Conservation (phyloP, 2,888 invertebrate species). For the Epsilonema sp. region DNA sequence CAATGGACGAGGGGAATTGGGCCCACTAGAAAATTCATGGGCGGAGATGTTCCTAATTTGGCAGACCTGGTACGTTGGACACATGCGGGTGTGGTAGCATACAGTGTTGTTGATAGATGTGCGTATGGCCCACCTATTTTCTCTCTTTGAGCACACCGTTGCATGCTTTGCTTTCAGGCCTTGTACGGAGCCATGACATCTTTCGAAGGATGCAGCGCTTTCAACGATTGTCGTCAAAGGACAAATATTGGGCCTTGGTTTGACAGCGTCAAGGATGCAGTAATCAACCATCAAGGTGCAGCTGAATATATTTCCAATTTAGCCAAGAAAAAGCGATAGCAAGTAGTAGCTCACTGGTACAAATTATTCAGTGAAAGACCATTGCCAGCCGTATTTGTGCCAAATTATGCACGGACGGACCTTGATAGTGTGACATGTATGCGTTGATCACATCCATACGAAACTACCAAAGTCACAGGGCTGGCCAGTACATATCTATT, state of each 20-base stretch:
- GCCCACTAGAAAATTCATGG: slow-evolving; percentile 52
- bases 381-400: too few species aligned
- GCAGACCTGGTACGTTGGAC: slow-evolving; percentile 49
- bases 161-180: slow-evolving; percentile 34
- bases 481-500: too few species aligned
- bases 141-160: not conserved
- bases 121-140: not conserved
- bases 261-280: slow-evolving; percentile 46
- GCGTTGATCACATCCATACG: too few species aligned
- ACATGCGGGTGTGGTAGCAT: too few species aligned
- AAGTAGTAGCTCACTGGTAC: too few species aligned
- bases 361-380: too few species aligned
- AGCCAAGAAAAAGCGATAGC: too few species aligned
- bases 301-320: not conserved
- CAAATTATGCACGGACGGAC: too few species aligned
- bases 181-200: slow-evolving; percentile 73
- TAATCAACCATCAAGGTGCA: slow-evolving; percentile 41
- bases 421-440: too few species aligned
- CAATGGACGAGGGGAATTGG: slow-evolving; percentile 52
- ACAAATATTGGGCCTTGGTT: slow-evolving; percentile 62
- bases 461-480: too few species aligned
- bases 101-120: too few species aligned
- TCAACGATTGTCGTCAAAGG: slow-evolving; percentile 52
- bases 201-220: slow-evolving; percentile 77
- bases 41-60: slow-evolving; percentile 63